phyloP scores from a whole-genome alignment of 2,113 vertebrate genomes.

The Meles meles region DNA sequence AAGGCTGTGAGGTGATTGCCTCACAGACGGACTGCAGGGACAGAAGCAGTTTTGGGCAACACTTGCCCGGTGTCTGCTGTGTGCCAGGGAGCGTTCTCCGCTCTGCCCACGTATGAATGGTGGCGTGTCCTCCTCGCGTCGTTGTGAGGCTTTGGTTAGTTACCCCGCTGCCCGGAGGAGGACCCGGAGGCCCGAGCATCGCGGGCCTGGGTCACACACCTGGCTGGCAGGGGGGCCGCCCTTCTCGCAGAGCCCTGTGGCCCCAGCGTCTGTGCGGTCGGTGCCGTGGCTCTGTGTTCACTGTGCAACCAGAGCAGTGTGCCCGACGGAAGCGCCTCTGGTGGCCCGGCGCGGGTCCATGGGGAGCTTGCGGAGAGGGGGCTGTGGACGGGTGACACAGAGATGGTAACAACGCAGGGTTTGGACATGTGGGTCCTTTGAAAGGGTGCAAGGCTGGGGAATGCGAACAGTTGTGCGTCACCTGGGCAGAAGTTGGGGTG shows the following conservation, averaged over 20 bases:
- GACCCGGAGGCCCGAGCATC: accelerated
- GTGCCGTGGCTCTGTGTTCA: not conserved
- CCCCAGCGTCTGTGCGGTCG: accelerated
- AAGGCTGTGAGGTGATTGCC: not conserved
- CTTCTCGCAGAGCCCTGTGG: not conserved
- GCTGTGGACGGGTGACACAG: accelerated
- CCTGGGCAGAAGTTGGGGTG: accelerated
- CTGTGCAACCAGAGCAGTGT: accelerated
- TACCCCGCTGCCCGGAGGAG: not conserved
- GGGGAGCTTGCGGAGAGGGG: not conserved
- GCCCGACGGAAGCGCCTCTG: not conserved
- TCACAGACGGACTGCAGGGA: accelerated
- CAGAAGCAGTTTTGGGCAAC: accelerated
- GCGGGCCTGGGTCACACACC: not conserved
- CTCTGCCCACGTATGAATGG: not conserved
- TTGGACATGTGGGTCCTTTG: not conserved
- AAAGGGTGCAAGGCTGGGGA: not conserved
- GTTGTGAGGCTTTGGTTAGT: no score
- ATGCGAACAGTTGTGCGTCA: not conserved
- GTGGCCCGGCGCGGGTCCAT: accelerated
- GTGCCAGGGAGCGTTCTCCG: not conserved
- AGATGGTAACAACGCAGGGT: accelerated
- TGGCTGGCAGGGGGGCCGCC: not conserved
- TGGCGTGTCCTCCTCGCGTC: accelerated
- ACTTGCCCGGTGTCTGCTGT: accelerated